These are phyloP conservation scores for Sebastes matsubarae DNA, from an alignment of 2,797 vertebrate species.

Conservation along the genomic window DNA sequence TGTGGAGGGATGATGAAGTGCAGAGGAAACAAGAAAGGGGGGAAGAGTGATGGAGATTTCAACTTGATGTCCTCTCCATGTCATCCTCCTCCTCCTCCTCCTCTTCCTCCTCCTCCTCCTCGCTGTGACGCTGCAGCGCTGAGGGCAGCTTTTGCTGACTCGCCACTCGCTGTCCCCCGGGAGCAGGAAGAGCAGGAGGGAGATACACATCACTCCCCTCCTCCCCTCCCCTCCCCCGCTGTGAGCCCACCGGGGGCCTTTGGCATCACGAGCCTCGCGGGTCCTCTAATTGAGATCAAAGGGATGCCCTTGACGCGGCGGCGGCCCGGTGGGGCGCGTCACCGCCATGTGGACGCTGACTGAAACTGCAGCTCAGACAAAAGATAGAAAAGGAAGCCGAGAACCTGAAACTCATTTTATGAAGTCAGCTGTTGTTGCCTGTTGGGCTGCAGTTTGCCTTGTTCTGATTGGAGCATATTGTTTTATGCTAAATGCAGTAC, in stretches of 20 bases:
- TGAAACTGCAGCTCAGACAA: constrained; percentile 9
- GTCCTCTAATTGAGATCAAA: constrained; percentile 54
- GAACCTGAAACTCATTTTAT: no score
- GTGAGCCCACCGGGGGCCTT: constrained; percentile 1
- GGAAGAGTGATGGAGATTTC: not conserved
- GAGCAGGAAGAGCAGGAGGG: not conserved
- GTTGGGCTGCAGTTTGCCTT: no score
- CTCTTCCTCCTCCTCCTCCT: not conserved
- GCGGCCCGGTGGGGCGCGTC: constrained; percentile 9
- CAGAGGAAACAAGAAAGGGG: not conserved
- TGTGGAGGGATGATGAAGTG: constrained; percentile 16
- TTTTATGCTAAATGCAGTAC: no score
- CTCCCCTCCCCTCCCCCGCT: not conserved
- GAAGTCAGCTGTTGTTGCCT: no score
- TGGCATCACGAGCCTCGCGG: constrained; percentile 30
- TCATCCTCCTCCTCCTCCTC: not conserved
- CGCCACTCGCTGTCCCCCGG: not conserved
- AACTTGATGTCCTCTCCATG: constrained; percentile 26
- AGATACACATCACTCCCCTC: not conserved
- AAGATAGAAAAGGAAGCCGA: no score
- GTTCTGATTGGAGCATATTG: no score
- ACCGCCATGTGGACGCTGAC: constrained; percentile 51
- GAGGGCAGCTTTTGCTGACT: constrained; percentile 64
- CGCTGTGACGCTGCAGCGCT: constrained; percentile 38
- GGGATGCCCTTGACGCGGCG: constrained; percentile 54